Conservation (phyloP, 1,140 invertebrate species). For the Ganaspis sp. region DNA sequence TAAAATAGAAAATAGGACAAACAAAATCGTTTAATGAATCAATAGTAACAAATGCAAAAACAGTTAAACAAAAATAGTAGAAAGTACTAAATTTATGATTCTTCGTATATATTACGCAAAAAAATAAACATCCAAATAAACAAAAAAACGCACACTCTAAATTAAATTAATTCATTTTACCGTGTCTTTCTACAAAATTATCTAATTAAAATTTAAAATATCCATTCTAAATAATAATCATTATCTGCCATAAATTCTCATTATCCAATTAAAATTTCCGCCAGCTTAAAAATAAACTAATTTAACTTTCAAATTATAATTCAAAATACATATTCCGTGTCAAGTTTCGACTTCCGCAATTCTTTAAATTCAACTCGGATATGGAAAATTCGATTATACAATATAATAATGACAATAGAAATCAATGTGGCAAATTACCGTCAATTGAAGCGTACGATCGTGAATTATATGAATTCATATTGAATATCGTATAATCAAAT, state of each 20-base stretch:
- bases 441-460: background rate
- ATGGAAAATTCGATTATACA: background rate
- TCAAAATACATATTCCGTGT: background rate
- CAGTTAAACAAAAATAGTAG: no score
- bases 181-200: no score
- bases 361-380: background rate
- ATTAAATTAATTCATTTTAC: background rate
- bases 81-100: no score
- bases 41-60: no score
- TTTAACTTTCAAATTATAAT: background rate
- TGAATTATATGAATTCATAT: background rate
- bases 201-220: no score
- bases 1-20: no score
- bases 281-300: background rate
- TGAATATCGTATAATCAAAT: conserved; percentile 14
- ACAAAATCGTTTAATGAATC: no score
- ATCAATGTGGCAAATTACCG: background rate
- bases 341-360: background rate
- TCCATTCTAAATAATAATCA: no score
- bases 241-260: no score
- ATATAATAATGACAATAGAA: background rate
- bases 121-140: no score
- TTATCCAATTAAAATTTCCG: background rate
- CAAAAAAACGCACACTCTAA: background rate
- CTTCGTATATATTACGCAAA: no score